A percentile compares a stretch with the other conserved stretches of the same genome.
These are phyloP conservation scores for Melanocharis versteri DNA, from an alignment of 2,113 vertebrate species.

Conservation along the genomic window DNA sequence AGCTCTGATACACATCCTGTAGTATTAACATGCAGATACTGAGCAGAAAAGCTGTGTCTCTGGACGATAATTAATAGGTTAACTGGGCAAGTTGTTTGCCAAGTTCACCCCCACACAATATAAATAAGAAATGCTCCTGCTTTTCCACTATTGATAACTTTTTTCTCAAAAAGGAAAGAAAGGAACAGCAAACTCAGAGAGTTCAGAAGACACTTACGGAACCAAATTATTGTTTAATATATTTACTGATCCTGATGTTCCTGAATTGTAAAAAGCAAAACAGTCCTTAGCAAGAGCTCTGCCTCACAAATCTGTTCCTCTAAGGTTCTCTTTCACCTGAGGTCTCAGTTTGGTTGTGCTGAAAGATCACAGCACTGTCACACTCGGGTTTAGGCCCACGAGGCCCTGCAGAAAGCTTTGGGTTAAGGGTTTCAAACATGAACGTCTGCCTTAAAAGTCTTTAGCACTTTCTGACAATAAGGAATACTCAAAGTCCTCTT, in stretches of 20 bases:
- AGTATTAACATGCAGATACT: neutral
- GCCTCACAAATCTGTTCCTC: neutral
- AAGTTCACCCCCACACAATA: neutral
- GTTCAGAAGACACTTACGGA: neutral
- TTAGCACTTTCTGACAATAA: neutral
- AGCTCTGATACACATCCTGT: neutral
- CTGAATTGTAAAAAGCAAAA: neutral
- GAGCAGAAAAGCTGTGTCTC: neutral
- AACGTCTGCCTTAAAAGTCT: neutral
- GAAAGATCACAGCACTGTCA: neutral
- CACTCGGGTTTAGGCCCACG: accelerated
- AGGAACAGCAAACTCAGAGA: neutral
- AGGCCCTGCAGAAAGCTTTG: neutral
- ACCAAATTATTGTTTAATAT: neutral
- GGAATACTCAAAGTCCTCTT: neutral
- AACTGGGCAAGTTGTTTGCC: neutral
- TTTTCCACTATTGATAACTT: neutral
- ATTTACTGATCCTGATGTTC: neutral
- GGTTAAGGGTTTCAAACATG: neutral
- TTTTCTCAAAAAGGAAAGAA: neutral
- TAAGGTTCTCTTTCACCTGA: neutral
- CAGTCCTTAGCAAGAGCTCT: neutral
- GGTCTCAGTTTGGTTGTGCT: neutral
- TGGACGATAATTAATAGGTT: neutral
- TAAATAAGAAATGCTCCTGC: neutral